These are phyloP conservation scores for Chironomus tepperi DNA, from an alignment of 1,140 invertebrate genomes.

Conservation along the genomic window DNA sequence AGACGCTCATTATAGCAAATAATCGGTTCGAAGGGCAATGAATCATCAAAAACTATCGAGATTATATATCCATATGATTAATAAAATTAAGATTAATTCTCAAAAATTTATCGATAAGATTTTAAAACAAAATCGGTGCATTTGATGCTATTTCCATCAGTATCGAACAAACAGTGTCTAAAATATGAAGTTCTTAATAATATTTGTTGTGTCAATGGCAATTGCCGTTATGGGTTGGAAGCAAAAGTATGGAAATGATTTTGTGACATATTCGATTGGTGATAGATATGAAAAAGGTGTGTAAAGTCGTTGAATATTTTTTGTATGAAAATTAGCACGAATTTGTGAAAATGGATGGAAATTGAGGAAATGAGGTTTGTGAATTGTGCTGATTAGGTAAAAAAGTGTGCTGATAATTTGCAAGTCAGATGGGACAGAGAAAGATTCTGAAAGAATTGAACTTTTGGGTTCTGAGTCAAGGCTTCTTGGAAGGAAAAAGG, in stretches of 20 bases:
- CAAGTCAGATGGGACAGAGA: too few relatives aligned
- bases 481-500: too few relatives aligned
- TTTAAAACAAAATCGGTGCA: neutral
- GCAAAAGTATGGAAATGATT: slow-evolving; percentile 16
- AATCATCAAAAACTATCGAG: neutral
- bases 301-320: neutral
- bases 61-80: neutral
- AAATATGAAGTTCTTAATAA: slow-evolving; percentile 2
- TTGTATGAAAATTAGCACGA: too few relatives aligned
- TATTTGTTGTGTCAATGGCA: neutral
- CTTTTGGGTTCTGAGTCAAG: too few relatives aligned
- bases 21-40: neutral
- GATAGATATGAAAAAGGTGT: slow-evolving; percentile 20
- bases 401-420: too few relatives aligned
- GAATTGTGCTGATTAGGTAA: too few relatives aligned
- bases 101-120: neutral
- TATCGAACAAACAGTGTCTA: neutral
- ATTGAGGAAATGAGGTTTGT: too few relatives aligned
- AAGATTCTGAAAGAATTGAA: too few relatives aligned
- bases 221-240: neutral
- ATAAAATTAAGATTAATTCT: neutral
- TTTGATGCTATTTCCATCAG: neutral
- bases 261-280: slow-evolving; percentile 19
- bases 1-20: neutral
- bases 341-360: too few relatives aligned